Base-by-base conservation (phyloP, 2,888 invertebrate genomes). In the Cetonia aurata region DNA sequence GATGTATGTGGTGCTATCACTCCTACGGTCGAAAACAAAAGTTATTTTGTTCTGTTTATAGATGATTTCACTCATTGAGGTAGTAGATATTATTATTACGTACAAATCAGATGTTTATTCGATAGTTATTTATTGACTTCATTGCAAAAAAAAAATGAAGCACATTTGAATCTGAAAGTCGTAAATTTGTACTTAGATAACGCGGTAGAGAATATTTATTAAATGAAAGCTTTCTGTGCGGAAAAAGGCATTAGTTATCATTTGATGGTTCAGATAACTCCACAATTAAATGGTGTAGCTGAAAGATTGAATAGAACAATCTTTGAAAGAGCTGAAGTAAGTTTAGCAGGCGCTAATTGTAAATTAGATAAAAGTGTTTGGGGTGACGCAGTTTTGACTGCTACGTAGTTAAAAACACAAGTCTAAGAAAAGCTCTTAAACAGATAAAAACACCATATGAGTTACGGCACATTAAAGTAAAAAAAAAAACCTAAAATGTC, bases 261-360 rank as follows among this genome's bases (percentile, higher is more conserved):
- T 44, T 13, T 44, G 6, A 44, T 6, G 10, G 44, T 44, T 44
- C 44, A 2, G 6, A 10, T 2, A 44, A 44, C 44, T 13, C 44
- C 6, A n/a, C 44, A 44, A 44, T 44, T 44, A 6, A 44, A 44
- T 44, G 6, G 44, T 44, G 44, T 44, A 3, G 25, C 44, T 44
- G 3, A 44, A 44, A 44, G 44, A 44, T n/a, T 44, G 13, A 44
- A n/a, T 44, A 44, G 44, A 44, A n/a, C n/a, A 44, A 44, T 44
- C 10, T 1, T 13, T 44, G 44, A 44, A 44, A 44, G 12, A 6
- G 44, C 44, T 44, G 2, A 6, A n/a, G 44, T 13, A 44, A 44
- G 25, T 25, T 44, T 10, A 44, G 2, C 44, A n/a, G 2, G 44
- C 6, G 44, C 44, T 44, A 44, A n/a, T n/a, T n/a, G n/a, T n/a